Evolutionary conservation across 1,140 invertebrate species (phyloP).

Genomic region (Archivesica marissinica): DNA sequence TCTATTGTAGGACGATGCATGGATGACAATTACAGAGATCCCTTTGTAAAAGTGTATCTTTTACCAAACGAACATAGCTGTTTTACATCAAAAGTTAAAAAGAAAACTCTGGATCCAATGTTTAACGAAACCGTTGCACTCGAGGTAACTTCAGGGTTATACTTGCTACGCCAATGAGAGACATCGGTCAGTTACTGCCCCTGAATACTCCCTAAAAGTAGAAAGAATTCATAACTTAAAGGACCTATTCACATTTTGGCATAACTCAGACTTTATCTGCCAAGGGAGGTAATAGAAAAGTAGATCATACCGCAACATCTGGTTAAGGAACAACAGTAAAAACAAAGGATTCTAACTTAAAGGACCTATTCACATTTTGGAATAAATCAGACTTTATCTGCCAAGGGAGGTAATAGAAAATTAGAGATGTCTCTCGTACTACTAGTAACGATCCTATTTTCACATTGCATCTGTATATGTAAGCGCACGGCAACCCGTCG

Average conservation of each 20-base stretch:
- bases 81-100: conserved; percentile 71
- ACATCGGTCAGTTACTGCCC: neutral
- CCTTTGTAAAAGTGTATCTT: conserved; percentile 78
- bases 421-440: too few relatives aligned
- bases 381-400: too few relatives aligned
- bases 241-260: neutral
- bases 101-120: conserved; percentile 75
- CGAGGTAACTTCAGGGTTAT: conserved; percentile 60
- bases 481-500: too few relatives aligned
- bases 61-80: conserved; percentile 77
- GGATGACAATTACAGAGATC: conserved; percentile 70
- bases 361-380: too few relatives aligned
- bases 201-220: neutral
- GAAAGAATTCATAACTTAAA: neutral
- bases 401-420: too few relatives aligned
- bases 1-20: conserved; percentile 68
- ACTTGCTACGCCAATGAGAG: neutral
- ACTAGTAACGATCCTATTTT: too few relatives aligned
- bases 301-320: neutral
- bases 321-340: too few relatives aligned
- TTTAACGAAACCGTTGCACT: conserved; percentile 78
- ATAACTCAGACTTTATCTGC: neutral
- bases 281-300: neutral
- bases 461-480: too few relatives aligned
- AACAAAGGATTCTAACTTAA: too few relatives aligned